These are phyloP conservation scores for Cheracebus regulus DNA, from an alignment of 2,797 vertebrate species.

Conservation along the genomic window DNA sequence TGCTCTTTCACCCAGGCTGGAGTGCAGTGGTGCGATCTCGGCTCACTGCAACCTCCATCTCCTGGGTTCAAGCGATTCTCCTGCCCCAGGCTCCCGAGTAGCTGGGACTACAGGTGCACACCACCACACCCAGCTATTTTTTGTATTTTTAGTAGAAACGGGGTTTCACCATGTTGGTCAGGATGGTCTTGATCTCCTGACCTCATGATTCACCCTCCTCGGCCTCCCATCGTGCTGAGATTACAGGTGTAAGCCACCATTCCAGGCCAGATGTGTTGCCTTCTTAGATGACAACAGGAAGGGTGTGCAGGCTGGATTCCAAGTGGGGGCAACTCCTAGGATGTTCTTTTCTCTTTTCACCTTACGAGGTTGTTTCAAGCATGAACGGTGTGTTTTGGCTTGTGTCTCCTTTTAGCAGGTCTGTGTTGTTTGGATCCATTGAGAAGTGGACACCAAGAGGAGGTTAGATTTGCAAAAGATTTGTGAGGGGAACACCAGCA, in stretches of 20 bases:
- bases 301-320: not conserved
- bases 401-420: not conserved
- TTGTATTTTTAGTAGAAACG: not conserved
- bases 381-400: not conserved
- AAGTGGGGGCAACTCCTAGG: fast-evolving
- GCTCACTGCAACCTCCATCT: not conserved
- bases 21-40: not conserved
- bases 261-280: no score
- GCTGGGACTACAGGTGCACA: fast-evolving
- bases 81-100: not conserved
- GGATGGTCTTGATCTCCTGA: not conserved
- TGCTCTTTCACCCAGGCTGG: not conserved
- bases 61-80: not conserved
- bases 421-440: not conserved
- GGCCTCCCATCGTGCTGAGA: not conserved
- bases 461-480: not conserved
- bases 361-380: not conserved
- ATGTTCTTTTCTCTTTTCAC: not conserved
- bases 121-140: not conserved
- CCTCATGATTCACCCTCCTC: fast-evolving
- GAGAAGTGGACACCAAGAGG: not conserved
- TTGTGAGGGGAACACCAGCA: not conserved
- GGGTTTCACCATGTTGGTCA: not conserved
- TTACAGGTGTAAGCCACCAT: not conserved
- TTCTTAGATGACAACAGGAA: not conserved